These are phyloP conservation scores for Dendrocincla tyrannina DNA, from an alignment of 2,797 vertebrate genomes.

Conservation along the genomic window DNA sequence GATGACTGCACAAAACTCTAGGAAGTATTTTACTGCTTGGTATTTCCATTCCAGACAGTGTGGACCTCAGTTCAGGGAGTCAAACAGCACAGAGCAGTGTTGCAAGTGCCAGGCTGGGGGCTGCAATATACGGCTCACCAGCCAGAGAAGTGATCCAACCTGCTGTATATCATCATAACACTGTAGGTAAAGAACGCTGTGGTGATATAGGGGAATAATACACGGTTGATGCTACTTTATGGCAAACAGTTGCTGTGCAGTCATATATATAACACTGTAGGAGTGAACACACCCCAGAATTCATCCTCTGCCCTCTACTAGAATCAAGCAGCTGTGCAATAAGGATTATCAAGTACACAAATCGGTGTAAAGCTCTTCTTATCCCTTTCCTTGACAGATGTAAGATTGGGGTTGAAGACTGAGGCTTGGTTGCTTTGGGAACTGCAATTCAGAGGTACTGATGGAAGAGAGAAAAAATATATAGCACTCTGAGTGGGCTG, in stretches of 20 bases:
- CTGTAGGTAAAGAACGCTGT: background rate
- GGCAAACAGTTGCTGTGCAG: background rate
- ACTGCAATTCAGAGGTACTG: background rate
- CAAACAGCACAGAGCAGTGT: background rate
- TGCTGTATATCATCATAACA: background rate
- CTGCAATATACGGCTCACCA: background rate
- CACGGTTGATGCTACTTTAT: background rate
- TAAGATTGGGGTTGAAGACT: background rate
- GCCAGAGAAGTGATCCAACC: background rate
- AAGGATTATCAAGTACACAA: background rate
- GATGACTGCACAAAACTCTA: background rate
- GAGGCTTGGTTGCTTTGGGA: constrained; percentile 20
- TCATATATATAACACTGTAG: background rate
- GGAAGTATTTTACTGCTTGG: background rate
- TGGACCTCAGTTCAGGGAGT: constrained; percentile 34
- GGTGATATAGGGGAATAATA: background rate
- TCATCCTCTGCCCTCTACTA: background rate
- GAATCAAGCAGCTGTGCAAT: constrained; percentile 1
- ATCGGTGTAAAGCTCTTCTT: background rate
- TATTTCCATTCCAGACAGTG: background rate
- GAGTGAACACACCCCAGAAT: background rate
- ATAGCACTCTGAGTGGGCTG: background rate
- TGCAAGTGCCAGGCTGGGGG: background rate
- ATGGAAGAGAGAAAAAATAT: constrained; percentile 12
- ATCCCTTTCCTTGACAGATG: background rate